These are phyloP conservation scores for Halesus radiatus DNA, from an alignment of 1,140 invertebrate species.

Conservation along the genomic window DNA sequence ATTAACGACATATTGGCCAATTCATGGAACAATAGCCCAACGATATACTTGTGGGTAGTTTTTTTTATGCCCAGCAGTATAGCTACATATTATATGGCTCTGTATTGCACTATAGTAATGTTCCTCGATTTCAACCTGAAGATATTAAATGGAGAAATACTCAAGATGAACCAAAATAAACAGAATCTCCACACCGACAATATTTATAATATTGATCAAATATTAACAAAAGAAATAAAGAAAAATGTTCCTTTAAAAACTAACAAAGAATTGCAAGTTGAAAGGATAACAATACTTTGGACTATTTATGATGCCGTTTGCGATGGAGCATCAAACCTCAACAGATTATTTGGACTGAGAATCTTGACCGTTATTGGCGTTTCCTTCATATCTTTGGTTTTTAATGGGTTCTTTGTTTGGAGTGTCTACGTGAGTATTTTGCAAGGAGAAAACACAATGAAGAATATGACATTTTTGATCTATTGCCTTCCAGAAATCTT, in stretches of 20 bases:
- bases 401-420: constrained; percentile 10
- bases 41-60: not conserved
- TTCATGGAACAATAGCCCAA: not conserved
- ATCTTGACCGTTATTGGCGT: not conserved
- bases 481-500: not conserved
- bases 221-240: not conserved
- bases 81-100: not conserved
- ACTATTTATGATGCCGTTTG: constrained; percentile 12
- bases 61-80: not conserved
- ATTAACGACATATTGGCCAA: not conserved
- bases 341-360: not conserved
- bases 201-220: not conserved
- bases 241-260: constrained; percentile 4
- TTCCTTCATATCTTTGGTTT: constrained; percentile 12
- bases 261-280: not conserved
- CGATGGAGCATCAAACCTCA: not conserved
- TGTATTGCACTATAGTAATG: not conserved
- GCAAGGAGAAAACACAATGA: not conserved
- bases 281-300: constrained; percentile 59
- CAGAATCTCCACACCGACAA: not conserved
- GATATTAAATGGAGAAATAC: constrained; percentile 2
- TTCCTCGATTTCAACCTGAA: not conserved
- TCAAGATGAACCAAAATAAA: not conserved
- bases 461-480: not conserved
- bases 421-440: not conserved